Percentiles rank a stretch among this genome's conserved stretches.
Evolutionary conservation across 2,888 invertebrate species (phyloP).

Genomic region (Criorhina ranunculi): DNA sequence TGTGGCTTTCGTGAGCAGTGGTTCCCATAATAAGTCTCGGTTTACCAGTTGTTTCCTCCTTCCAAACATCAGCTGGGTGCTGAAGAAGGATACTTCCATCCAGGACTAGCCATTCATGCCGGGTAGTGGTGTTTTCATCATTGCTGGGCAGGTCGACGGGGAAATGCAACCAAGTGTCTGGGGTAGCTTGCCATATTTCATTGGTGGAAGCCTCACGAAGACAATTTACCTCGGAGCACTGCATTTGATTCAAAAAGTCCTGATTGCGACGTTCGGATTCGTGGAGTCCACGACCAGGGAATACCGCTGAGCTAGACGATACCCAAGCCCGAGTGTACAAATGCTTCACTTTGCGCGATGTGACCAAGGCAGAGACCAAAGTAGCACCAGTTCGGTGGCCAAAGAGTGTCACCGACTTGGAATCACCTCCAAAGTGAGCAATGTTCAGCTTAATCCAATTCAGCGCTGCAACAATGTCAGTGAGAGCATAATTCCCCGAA

Average conservation of each 20-base stretch:
- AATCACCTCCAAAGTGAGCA: slow-evolving; percentile 93
- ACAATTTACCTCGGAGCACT: slow-evolving; percentile 87
- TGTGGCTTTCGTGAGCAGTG: slow-evolving; percentile 90
- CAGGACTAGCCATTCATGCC: slow-evolving; percentile 91
- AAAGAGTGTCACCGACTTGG: slow-evolving; percentile 90
- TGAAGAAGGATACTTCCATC: slow-evolving; percentile 90
- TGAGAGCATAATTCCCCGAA: slow-evolving; percentile 94
- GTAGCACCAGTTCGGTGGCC: slow-evolving; percentile 95
- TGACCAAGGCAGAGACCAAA: slow-evolving; percentile 90
- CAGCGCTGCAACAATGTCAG: slow-evolving; percentile 91
- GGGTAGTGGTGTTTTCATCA: slow-evolving; percentile 86
- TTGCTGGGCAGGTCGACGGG: slow-evolving; percentile 85
- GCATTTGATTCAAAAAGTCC: slow-evolving; percentile 86
- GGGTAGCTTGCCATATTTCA: slow-evolving; percentile 88
- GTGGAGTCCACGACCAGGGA: slow-evolving; percentile 88
- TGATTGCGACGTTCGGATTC: slow-evolving; percentile 87
- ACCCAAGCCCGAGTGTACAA: slow-evolving; percentile 92
- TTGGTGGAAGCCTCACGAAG: slow-evolving; percentile 86
- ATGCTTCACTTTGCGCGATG: slow-evolving; percentile 86
- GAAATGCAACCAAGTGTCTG: slow-evolving; percentile 89
- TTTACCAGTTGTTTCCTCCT: slow-evolving; percentile 84
- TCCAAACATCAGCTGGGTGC: slow-evolving; percentile 89
- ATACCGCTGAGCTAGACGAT: slow-evolving; percentile 90
- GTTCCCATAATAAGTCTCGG: slow-evolving; percentile 89
- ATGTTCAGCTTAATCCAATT: slow-evolving; percentile 93